phyloP scores from a whole-genome alignment of 2,113 vertebrate genomes.

The Heterotis niloticus region DNA sequence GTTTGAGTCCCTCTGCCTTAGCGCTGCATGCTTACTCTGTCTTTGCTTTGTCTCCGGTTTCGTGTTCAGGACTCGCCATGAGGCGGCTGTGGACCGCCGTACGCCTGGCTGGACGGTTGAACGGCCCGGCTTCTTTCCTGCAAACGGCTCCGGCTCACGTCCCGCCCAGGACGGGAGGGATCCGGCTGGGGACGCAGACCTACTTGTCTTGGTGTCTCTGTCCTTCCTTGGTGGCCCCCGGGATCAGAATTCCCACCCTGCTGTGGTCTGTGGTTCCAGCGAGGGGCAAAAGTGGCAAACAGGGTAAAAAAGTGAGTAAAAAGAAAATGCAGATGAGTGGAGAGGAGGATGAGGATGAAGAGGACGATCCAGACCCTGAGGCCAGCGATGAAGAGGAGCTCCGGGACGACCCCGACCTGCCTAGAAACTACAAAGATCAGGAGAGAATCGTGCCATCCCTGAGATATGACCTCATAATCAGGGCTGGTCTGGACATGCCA shows the following conservation, averaged over 20 bases:
- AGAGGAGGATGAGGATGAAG: conserved; percentile 63
- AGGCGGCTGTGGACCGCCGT: conserved; percentile 58
- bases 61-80: conserved; percentile 41
- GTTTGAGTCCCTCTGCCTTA: too few relatives aligned
- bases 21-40: neutral
- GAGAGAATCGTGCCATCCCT: conserved; percentile 82
- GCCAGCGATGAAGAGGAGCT: conserved; percentile 66
- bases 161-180: conserved; percentile 38
- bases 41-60: neutral
- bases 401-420: conserved; percentile 56
- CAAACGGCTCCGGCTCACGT: conserved; percentile 49
- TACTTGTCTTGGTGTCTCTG: conserved; percentile 58
- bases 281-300: conserved; percentile 78
- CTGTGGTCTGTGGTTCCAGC: conserved; percentile 54
- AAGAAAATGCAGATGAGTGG: conserved; percentile 41
- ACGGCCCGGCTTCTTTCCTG: conserved; percentile 49
- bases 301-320: conserved; percentile 62
- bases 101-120: conserved; percentile 59
- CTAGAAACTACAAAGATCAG: conserved; percentile 84
- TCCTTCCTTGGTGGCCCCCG: conserved; percentile 27
- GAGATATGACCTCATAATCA: conserved; percentile 83
- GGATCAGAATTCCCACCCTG: conserved; percentile 42
- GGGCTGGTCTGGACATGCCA: conserved; percentile 80
- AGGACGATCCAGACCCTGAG: conserved; percentile 57
- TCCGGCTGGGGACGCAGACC: conserved; percentile 57